A percentile compares a stretch with the other conserved stretches of the same genome.
These are phyloP conservation scores for Leptonema lineaticorne DNA, from an alignment of 1,140 invertebrate genomes.

Conservation along the genomic window DNA sequence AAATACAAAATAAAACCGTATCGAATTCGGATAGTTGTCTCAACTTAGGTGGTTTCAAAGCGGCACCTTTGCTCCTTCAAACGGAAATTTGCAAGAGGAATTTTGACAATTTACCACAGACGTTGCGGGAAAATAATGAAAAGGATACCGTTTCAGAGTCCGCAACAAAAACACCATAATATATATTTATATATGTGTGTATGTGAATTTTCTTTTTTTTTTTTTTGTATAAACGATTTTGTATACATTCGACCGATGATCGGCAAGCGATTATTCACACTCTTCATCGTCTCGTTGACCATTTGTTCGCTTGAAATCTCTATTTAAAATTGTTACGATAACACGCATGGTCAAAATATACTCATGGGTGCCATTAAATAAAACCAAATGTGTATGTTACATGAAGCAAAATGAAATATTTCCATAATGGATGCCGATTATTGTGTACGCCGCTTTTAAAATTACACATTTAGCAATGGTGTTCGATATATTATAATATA, in stretches of 20 bases:
- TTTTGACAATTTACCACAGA: slow-evolving; percentile 26
- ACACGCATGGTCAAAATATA: no score
- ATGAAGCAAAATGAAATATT: no score
- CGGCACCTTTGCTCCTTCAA: slow-evolving; percentile 18
- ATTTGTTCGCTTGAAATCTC: no score
- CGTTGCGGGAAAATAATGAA: slow-evolving; percentile 2
- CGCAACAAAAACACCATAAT: neutral
- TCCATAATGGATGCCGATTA: no score
- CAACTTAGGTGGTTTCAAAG: slow-evolving; percentile 10
- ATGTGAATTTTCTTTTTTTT: neutral
- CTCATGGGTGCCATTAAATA: no score
- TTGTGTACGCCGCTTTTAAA: no score
- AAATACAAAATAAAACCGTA: neutral
- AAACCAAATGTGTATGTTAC: no score
- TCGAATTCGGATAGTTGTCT: neutral
- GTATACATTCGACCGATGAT: neutral
- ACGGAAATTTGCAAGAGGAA: slow-evolving; percentile 21
- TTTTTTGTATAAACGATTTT: neutral
- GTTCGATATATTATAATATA: no score
- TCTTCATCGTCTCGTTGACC: slow-evolving; percentile 1
- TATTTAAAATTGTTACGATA: no score
- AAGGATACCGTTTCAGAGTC: neutral
- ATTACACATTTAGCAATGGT: no score
- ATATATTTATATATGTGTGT: neutral
- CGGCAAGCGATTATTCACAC: slow-evolving; percentile 7